These are phyloP conservation scores for Anolis sagrei DNA, from an alignment of 2,113 vertebrate species.

Conservation along the genomic window DNA sequence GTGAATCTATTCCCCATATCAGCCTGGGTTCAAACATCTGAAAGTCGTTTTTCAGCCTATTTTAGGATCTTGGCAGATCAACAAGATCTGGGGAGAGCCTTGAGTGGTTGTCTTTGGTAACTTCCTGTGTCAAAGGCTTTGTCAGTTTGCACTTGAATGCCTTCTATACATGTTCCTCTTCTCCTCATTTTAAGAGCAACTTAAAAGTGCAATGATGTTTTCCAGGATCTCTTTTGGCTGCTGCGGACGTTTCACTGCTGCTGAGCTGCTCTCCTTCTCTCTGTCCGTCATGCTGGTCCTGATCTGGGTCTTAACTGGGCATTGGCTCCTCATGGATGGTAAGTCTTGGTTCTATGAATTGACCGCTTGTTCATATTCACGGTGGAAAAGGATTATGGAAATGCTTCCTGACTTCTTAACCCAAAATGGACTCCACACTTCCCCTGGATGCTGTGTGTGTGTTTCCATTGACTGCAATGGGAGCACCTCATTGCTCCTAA, in stretches of 20 bases:
- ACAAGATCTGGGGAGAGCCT: slow-evolving; percentile 26
- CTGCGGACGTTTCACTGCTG: slow-evolving; percentile 97
- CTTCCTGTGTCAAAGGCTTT: slow-evolving; percentile 50
- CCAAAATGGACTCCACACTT: not conserved
- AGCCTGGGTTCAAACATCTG: not conserved
- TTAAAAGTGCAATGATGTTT: slow-evolving; percentile 51
- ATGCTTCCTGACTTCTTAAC: not conserved
- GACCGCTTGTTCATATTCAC: not conserved
- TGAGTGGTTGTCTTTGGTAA: slow-evolving; percentile 48
- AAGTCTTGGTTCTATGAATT: slow-evolving; percentile 54
- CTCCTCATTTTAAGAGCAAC: slow-evolving; percentile 13
- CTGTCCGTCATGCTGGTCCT: slow-evolving; percentile 97
- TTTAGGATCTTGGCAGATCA: not conserved
- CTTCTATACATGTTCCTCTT: slow-evolving; percentile 15
- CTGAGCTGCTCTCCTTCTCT: slow-evolving; percentile 95
- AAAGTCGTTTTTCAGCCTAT: not conserved
- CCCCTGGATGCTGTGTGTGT: not conserved
- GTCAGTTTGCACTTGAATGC: slow-evolving; percentile 27
- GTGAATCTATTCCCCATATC: not conserved
- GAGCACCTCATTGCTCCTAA: not conserved
- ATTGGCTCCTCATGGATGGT: slow-evolving; percentile 99
- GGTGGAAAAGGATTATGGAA: not conserved
- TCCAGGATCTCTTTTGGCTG: slow-evolving; percentile 97
- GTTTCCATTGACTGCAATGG: not conserved
- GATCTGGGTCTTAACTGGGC: slow-evolving; percentile 99